A percentile compares a stretch with the other conserved stretches of the same genome.
Conservation (phyloP, 2,888 invertebrate genomes). For the Laspeyria flexula region DNA sequence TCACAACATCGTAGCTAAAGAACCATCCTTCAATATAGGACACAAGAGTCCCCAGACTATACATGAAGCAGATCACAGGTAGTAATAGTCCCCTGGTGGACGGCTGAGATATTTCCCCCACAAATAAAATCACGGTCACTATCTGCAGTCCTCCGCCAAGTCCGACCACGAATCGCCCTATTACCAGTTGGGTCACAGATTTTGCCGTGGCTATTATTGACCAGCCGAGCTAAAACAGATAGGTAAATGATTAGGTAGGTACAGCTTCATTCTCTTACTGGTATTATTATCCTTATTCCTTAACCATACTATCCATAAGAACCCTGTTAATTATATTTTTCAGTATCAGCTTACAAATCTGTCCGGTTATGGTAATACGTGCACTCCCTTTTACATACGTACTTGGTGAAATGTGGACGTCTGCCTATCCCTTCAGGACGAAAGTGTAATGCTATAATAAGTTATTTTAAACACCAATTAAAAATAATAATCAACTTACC, state of each 20-base stretch:
- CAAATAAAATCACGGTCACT: constrained; percentile 78
- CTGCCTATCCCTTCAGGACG: no score
- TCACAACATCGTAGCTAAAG: constrained; percentile 49
- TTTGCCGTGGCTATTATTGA: constrained; percentile 48
- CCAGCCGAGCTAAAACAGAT: constrained; percentile 54
- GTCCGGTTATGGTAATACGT: no score
- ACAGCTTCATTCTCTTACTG: no score
- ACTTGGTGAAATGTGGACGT: no score
- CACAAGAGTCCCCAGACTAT: constrained; percentile 41
- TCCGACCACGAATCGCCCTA: constrained; percentile 81
- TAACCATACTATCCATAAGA: no score
- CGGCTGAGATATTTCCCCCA: constrained; percentile 76
- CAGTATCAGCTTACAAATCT: no score
- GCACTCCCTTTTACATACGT: no score
- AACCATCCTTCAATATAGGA: constrained; percentile 56
- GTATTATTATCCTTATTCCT: no score
- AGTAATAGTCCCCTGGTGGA: constrained; percentile 44
- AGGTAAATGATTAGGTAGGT: neutral
- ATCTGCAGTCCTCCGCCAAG: constrained; percentile 61
- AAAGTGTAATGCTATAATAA: no score
- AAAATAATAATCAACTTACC: constrained; percentile 36
- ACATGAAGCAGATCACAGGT: constrained; percentile 28
- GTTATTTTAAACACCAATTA: neutral
- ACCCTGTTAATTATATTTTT: no score
- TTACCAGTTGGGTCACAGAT: constrained; percentile 52